Conservation (phyloP, 2,113 vertebrate genomes). For the Empidonax alnorum region DNA sequence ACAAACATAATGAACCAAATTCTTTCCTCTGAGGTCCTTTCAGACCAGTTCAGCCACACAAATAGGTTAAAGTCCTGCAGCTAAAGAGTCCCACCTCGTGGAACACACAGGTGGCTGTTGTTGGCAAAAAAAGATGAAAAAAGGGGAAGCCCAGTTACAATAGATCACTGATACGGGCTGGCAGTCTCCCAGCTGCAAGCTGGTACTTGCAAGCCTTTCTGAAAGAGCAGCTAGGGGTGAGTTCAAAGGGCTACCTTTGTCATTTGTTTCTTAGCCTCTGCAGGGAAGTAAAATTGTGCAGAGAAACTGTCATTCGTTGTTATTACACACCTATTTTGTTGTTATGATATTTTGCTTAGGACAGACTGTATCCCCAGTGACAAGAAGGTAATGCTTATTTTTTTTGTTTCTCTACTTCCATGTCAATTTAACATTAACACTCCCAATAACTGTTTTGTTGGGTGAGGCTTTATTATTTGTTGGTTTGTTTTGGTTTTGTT, state of each 20-base stretch:
- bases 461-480: not conserved
- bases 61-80: not conserved
- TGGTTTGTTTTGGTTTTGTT: not conserved
- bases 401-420: not conserved
- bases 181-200: not conserved
- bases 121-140: not conserved
- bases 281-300: not conserved
- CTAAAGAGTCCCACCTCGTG: not conserved
- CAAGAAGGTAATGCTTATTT: not conserved
- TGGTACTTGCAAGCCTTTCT: not conserved
- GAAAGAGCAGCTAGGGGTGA: not conserved
- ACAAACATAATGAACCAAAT: fast-evolving
- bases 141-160: not conserved
- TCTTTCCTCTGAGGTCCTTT: not conserved
- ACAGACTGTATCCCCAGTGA: not conserved
- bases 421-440: not conserved
- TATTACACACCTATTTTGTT: not conserved
- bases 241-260: not conserved
- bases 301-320: not conserved
- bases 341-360: not conserved
- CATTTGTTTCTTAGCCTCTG: not conserved
- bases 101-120: not conserved
- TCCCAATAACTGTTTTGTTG: not conserved
- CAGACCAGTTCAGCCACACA: not conserved
- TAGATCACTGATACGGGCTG: not conserved